Conservation (phyloP, 2,797 vertebrate species). For the Ctenopoma kingsleyae region DNA sequence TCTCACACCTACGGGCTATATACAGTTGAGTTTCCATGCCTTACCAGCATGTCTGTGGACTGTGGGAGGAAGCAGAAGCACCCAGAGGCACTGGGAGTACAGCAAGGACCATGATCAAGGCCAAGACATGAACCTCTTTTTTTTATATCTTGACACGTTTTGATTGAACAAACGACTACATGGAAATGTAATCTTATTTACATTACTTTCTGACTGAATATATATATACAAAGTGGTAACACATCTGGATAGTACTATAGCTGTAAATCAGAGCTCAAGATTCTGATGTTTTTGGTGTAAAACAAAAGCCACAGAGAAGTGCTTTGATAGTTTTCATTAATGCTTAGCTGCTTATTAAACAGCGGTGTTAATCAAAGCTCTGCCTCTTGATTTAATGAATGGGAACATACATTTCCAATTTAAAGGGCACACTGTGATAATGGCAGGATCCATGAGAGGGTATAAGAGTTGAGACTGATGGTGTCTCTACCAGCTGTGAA, state of each 20-base stretch:
- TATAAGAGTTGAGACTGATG: slow-evolving; percentile 49
- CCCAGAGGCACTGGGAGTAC: background rate
- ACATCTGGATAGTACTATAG: slow-evolving; percentile 2
- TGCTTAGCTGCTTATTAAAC: slow-evolving; percentile 34
- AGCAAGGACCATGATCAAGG: background rate
- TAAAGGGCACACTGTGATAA: slow-evolving; percentile 49
- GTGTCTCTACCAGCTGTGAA: slow-evolving; percentile 66
- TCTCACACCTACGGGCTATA: slow-evolving; percentile 26
- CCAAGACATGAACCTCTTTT: background rate
- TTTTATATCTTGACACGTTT: too few relatives aligned
- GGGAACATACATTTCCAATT: slow-evolving; percentile 24
- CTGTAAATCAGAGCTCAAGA: slow-evolving; percentile 28
- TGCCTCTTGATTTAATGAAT: slow-evolving; percentile 50
- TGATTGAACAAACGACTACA: too few relatives aligned
- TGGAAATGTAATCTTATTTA: too few relatives aligned
- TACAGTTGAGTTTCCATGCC: slow-evolving; percentile 21
- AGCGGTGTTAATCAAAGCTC: slow-evolving; percentile 32
- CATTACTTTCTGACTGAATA: slow-evolving; percentile 35
- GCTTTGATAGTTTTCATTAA: slow-evolving; percentile 49
- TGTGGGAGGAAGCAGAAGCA: slow-evolving; percentile 4
- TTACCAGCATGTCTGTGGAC: slow-evolving; percentile 5
- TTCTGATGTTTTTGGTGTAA: slow-evolving; percentile 9
- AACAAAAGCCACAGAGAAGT: slow-evolving; percentile 14
- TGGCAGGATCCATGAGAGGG: slow-evolving; percentile 24
- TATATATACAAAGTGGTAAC: too few relatives aligned